Conservation (phyloP, 2,888 invertebrate species). For the Oeneis ivallda region DNA sequence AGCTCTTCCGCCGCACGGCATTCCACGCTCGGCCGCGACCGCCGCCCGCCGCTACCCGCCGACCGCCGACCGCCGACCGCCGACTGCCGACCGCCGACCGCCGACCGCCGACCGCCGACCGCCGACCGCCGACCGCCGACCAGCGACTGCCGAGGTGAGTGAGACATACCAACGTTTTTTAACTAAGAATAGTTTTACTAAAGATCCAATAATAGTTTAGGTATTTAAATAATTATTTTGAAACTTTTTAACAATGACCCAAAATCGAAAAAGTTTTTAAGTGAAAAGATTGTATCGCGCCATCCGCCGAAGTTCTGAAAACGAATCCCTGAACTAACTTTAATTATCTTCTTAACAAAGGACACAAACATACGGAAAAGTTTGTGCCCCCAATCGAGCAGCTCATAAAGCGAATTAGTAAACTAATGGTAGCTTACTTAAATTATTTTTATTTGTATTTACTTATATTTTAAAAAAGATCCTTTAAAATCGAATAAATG, state of each 20-base stretch:
- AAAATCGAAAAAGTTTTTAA: neutral
- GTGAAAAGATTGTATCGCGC: neutral
- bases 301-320: neutral
- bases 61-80: slow-evolving; percentile 4
- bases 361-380: no score
- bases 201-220: neutral
- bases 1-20: slow-evolving; percentile 9
- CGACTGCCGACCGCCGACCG: no score
- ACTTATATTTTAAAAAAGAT: no score
- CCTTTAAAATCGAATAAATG: neutral
- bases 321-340: neutral
- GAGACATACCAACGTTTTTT: no score
- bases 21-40: neutral
- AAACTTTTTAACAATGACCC: neutral
- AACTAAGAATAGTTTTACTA: neutral
- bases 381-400: no score
- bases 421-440: no score
- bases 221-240: no score
- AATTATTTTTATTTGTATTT: no score
- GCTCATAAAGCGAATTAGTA: no score
- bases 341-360: no score
- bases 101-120: neutral
- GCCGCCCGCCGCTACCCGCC: neutral
- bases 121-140: neutral
- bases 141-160: no score